Conservation (phyloP, 2,113 vertebrate genomes). For the Caranx ignobilis region DNA sequence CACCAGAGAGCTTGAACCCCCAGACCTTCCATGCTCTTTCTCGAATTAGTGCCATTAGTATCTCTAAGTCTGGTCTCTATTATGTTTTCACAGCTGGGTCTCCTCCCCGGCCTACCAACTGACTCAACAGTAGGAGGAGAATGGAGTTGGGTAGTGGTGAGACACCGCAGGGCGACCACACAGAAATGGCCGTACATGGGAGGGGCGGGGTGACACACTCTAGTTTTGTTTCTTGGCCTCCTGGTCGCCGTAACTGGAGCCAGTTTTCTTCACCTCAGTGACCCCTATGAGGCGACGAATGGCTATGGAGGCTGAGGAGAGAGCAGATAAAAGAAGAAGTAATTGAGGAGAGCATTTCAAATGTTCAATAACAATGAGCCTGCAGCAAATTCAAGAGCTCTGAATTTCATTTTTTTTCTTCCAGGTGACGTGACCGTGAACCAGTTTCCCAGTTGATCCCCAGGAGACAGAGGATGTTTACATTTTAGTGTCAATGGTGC, state of each 20-base stretch:
- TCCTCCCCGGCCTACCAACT: slow-evolving; percentile 50
- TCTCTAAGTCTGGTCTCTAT: slow-evolving; percentile 62
- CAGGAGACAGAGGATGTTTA: not conserved
- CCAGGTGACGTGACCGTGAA: not conserved
- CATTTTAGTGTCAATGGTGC: too few species aligned
- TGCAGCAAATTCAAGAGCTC: not conserved
- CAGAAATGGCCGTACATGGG: slow-evolving; percentile 25
- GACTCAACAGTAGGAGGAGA: slow-evolving; percentile 57
- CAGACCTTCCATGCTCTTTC: slow-evolving; percentile 38
- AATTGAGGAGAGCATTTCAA: not conserved
- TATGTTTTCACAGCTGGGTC: slow-evolving; percentile 62
- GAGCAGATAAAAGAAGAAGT: not conserved
- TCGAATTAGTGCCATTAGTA: slow-evolving; percentile 46
- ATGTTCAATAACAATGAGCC: not conserved
- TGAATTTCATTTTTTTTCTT: not conserved
- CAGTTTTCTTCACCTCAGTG: slow-evolving; percentile 96
- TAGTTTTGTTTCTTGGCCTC: slow-evolving; percentile 96
- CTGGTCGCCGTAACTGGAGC: slow-evolving; percentile 96
- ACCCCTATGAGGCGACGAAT: slow-evolving; percentile 98
- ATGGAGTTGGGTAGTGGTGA: slow-evolving; percentile 49
- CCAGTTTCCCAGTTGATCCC: not conserved
- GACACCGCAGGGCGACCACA: slow-evolving; percentile 38
- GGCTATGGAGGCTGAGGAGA: slow-evolving; percentile 91
- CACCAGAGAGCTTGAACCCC: slow-evolving; percentile 44
- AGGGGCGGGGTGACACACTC: slow-evolving; percentile 39